Evolutionary conservation across 2,113 vertebrate genomes (phyloP).

Genomic region (Panthera uncia): DNA sequence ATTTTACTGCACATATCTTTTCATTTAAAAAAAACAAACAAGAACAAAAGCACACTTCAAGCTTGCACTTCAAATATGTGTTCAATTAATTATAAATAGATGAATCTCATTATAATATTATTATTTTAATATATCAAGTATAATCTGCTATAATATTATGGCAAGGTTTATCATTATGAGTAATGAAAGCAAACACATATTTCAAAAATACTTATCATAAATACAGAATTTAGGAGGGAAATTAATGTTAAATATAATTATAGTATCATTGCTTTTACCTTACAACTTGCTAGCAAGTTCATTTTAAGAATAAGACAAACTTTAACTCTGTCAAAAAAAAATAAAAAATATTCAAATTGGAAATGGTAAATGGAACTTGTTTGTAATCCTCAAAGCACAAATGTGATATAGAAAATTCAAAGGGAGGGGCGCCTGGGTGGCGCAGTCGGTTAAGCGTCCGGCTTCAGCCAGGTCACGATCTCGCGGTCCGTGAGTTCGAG

Average conservation of each 20-base stretch:
- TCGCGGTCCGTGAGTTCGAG: too few relatives aligned
- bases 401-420: neutral
- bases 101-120: neutral
- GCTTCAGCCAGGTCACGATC: too few relatives aligned
- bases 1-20: neutral
- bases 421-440: too few relatives aligned
- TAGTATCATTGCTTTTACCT: neutral
- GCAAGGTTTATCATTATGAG: neutral
- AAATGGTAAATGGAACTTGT: neutral
- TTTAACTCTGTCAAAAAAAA: neutral
- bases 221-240: neutral
- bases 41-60: neutral
- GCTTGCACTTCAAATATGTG: neutral
- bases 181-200: neutral
- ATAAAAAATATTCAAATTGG: neutral
- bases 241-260: neutral
- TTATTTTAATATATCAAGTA: neutral
- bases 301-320: neutral
- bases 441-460: too few relatives aligned
- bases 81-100: neutral
- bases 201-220: neutral
- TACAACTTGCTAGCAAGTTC: neutral
- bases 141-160: neutral
- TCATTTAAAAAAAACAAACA: neutral
- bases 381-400: neutral